These are phyloP conservation scores for Petaurus breviceps DNA, from an alignment of 2,113 vertebrate species.

Conservation along the genomic window DNA sequence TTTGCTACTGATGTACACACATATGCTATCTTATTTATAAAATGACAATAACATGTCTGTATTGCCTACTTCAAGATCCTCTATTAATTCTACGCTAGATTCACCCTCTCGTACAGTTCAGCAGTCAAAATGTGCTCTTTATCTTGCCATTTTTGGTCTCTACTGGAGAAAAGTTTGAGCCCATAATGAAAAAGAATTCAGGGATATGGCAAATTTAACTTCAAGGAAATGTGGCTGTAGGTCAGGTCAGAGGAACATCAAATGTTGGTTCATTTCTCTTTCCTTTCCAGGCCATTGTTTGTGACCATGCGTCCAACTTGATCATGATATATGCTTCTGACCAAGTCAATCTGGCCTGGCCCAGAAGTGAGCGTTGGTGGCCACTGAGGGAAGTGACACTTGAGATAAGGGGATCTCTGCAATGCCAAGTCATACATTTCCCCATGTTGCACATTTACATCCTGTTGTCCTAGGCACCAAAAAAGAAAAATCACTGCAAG, in stretches of 20 bases:
- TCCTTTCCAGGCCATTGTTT: not conserved
- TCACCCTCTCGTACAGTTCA: not conserved
- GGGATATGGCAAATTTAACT: not conserved
- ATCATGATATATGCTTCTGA: not conserved
- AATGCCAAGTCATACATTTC: not conserved
- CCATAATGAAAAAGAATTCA: not conserved
- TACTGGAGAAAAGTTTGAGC: not conserved
- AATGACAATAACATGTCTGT: not conserved
- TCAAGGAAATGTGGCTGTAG: not conserved
- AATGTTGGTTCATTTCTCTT: not conserved
- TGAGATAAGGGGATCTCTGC: not conserved
- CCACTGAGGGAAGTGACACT: not conserved
- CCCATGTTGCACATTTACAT: slow-evolving; percentile 20
- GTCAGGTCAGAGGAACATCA: not conserved
- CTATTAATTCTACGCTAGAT: not conserved
- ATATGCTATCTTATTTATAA: not conserved
- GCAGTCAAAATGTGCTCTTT: not conserved
- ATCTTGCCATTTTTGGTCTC: not conserved
- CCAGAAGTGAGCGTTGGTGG: not conserved
- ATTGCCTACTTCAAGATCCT: not conserved
- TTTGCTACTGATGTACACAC: not conserved
- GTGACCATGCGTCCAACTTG: not conserved
- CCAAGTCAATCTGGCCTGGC: not conserved
- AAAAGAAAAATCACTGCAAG: not conserved
- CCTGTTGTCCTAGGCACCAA: not conserved